Conservation (phyloP, 1,140 invertebrate genomes). For the Trialeurodes vaporariorum region DNA sequence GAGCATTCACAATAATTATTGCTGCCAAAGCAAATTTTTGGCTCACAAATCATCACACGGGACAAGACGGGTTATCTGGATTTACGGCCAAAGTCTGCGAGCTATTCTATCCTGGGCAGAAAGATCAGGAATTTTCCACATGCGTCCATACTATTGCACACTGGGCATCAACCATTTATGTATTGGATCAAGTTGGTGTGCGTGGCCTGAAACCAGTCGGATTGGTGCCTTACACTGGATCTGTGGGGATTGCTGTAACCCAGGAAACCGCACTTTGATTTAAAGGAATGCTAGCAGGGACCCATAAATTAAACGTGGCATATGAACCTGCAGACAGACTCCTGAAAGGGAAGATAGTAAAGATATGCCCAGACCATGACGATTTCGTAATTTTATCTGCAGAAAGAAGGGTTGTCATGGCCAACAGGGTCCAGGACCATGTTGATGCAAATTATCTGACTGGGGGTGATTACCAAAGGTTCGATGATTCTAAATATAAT, state of each 20-base stretch:
- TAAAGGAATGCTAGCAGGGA: neutral
- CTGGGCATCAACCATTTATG: neutral
- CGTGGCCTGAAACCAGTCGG: neutral
- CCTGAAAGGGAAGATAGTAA: neutral
- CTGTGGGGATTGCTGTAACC: neutral
- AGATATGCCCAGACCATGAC: neutral
- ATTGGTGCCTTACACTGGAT: neutral
- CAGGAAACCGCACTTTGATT: neutral
- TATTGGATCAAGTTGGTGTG: neutral
- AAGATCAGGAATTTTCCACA: neutral
- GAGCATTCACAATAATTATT: neutral
- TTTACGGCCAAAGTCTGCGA: neutral
- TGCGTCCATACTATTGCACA: neutral
- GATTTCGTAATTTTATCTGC: neutral
- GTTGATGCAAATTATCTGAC: neutral
- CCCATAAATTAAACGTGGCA: neutral
- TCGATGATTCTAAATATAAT: neutral
- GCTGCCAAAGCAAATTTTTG: neutral
- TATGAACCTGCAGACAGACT: neutral
- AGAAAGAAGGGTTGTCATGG: neutral
- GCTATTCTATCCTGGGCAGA: neutral
- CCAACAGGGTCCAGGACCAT: neutral
- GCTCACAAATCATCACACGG: neutral
- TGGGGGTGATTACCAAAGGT: neutral
- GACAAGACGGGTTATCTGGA: neutral